phyloP scores from a whole-genome alignment of 1,140 invertebrate genomes.

The Drosophila dunni region DNA sequence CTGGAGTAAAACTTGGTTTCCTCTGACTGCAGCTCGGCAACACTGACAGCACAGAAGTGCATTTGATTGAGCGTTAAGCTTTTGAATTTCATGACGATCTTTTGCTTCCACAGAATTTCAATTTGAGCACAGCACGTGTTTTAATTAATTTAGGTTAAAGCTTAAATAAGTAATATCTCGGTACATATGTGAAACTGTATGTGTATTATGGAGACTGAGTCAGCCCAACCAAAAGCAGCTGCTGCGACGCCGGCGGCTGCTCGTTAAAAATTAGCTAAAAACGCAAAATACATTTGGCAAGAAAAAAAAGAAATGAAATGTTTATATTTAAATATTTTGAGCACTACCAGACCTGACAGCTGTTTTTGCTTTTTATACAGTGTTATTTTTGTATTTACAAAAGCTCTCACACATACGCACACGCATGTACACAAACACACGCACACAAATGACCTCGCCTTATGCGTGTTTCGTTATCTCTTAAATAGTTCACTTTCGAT shows the following conservation, averaged over 20 bases:
- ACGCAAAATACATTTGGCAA: constrained; percentile 51
- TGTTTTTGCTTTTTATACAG: constrained; percentile 50
- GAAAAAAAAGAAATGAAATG: constrained; percentile 8
- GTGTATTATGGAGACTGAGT: constrained; percentile 30
- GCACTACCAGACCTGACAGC: constrained; percentile 45
- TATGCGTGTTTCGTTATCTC: constrained; percentile 41
- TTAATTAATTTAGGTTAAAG: constrained; percentile 63
- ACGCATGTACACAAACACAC: constrained; percentile 1
- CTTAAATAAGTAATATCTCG: constrained; percentile 11
- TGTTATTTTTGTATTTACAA: constrained; percentile 31
- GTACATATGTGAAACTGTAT: not conserved
- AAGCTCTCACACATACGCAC: not conserved
- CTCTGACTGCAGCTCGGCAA: constrained; percentile 17
- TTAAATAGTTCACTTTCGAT: constrained; percentile 52
- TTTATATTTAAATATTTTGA: constrained; percentile 50
- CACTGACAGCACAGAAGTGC: constrained; percentile 20
- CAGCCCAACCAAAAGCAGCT: constrained; percentile 34
- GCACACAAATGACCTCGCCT: constrained; percentile 57
- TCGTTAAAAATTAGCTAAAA: constrained; percentile 54
- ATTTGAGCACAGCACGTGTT: constrained; percentile 53
- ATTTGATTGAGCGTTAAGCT: constrained; percentile 11
- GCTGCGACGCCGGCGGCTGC: constrained; percentile 19
- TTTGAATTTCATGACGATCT: not conserved
- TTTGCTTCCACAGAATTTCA: too few species aligned
- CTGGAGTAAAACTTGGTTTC: not conserved